Evolutionary conservation across 2,797 vertebrate genomes (phyloP).

Genomic region (Anolis apletophallus): DNA sequence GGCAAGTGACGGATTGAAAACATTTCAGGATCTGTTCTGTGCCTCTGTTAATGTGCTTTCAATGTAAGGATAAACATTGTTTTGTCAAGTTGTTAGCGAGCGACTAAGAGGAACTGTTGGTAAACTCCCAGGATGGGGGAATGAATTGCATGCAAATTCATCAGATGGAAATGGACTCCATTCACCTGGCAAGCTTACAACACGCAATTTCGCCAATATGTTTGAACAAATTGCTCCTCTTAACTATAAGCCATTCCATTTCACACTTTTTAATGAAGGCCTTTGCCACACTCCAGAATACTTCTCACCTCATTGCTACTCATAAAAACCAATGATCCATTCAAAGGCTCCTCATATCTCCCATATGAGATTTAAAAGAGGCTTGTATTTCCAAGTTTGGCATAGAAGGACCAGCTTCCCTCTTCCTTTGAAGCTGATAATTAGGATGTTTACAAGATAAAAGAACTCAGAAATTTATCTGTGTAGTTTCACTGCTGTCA

Average conservation of each 20-base stretch:
- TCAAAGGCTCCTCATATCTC: slow-evolving; percentile 83
- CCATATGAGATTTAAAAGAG: slow-evolving; percentile 79
- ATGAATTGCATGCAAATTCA: slow-evolving; percentile 75
- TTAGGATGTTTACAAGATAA: slow-evolving; percentile 85
- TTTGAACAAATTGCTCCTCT: slow-evolving; percentile 85
- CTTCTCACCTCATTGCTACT: slow-evolving; percentile 90
- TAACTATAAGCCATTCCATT: slow-evolving; percentile 83
- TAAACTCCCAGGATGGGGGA: slow-evolving; percentile 65
- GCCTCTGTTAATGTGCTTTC: slow-evolving; percentile 55
- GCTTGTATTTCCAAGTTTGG: slow-evolving; percentile 70
- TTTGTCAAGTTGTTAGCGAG: slow-evolving; percentile 61
- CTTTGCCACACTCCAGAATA: slow-evolving; percentile 87
- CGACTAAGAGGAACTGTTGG: slow-evolving; percentile 67
- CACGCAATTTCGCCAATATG: slow-evolving; percentile 81
- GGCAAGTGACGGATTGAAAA: slow-evolving; percentile 64
- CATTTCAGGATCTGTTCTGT: slow-evolving; percentile 65
- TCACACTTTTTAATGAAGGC: slow-evolving; percentile 86
- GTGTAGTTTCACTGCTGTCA: slow-evolving; percentile 77
- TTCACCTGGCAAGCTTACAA: slow-evolving; percentile 79
- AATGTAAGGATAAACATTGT: slow-evolving; percentile 54
- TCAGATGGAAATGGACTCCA: slow-evolving; percentile 73
- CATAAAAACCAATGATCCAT: slow-evolving; percentile 89
- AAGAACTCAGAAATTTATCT: slow-evolving; percentile 82
- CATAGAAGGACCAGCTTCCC: slow-evolving; percentile 67
- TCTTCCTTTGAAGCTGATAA: slow-evolving; percentile 83